Evolutionary conservation across 2,797 vertebrate genomes (phyloP).

Genomic region (Myotis myotis): DNA sequence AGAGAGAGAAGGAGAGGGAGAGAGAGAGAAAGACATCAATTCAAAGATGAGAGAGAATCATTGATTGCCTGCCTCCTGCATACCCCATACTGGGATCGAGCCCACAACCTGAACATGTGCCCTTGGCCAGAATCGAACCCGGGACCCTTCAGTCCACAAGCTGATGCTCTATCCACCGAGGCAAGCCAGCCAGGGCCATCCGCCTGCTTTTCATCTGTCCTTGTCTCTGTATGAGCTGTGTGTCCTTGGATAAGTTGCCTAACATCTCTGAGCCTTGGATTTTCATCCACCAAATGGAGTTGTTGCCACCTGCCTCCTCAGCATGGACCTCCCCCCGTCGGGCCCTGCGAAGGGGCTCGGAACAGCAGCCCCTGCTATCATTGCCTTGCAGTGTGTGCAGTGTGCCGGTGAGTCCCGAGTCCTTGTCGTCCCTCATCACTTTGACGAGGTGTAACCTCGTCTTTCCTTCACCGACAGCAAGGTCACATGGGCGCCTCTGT

Average conservation of each 20-base stretch:
- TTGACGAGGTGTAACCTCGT: not conserved
- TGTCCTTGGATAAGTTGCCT: not conserved
- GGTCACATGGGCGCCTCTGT: not conserved
- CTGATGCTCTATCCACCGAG: not conserved
- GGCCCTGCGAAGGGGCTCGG: not conserved
- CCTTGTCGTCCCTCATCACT: not conserved
- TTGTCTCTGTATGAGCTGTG: not conserved
- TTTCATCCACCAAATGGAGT: not conserved
- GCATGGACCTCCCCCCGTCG: not conserved
- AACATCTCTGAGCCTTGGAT: not conserved
- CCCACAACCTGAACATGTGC: too few relatives aligned
- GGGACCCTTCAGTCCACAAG: too few relatives aligned
- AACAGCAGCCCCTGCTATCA: not conserved
- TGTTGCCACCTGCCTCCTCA: not conserved
- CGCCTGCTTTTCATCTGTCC: not conserved
- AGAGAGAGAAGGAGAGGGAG: too few relatives aligned
- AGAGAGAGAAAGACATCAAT: too few relatives aligned
- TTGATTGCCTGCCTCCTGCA: too few relatives aligned
- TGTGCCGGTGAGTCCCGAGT: not conserved
- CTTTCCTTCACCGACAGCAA: not conserved
- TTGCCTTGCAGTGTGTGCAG: rapidly evolving
- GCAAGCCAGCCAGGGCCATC: not conserved
- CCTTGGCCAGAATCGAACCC: too few relatives aligned
- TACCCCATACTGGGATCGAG: too few relatives aligned
- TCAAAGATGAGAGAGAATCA: too few relatives aligned